phyloP scores from a whole-genome alignment of 2,888 invertebrate genomes.

The Cheilosia soror region DNA sequence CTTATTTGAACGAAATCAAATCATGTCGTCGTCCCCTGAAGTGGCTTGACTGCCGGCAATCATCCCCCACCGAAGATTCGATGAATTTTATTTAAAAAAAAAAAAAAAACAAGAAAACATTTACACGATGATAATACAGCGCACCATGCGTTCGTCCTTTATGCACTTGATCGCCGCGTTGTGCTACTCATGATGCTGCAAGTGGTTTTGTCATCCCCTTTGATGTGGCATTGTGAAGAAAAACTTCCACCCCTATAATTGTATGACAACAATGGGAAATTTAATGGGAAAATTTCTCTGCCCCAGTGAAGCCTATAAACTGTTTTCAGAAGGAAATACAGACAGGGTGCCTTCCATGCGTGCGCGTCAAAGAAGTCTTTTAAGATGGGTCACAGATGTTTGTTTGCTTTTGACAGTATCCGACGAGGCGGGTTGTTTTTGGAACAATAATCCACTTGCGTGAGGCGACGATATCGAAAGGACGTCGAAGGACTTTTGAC shows the following conservation, averaged over 20 bases:
- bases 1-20: constrained; percentile 71
- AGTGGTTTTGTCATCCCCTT: constrained; percentile 78
- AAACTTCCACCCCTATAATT: constrained; percentile 56
- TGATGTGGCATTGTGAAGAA: constrained; percentile 61
- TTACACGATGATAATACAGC: constrained; percentile 65
- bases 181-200: constrained; percentile 64
- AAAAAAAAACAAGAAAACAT: constrained; percentile 18
- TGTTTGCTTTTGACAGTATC: constrained; percentile 75
- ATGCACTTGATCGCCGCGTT: constrained; percentile 75
- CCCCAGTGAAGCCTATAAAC: constrained; percentile 66
- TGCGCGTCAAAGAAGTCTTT: constrained; percentile 48
- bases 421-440: constrained; percentile 15
- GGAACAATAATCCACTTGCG: constrained; percentile 53
- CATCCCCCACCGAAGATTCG: constrained; percentile 46
- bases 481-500: constrained; percentile 64
- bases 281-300: constrained; percentile 72
- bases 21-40: constrained; percentile 45
- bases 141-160: constrained; percentile 66
- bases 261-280: constrained; percentile 66
- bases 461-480: constrained; percentile 46
- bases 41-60: constrained; percentile 43
- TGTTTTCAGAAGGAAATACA: constrained; percentile 40
- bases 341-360: constrained; percentile 29
- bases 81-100: constrained; percentile 57
- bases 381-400: constrained; percentile 73